Base-by-base conservation (phyloP, 2,113 vertebrate species). In the Indri indri region DNA sequence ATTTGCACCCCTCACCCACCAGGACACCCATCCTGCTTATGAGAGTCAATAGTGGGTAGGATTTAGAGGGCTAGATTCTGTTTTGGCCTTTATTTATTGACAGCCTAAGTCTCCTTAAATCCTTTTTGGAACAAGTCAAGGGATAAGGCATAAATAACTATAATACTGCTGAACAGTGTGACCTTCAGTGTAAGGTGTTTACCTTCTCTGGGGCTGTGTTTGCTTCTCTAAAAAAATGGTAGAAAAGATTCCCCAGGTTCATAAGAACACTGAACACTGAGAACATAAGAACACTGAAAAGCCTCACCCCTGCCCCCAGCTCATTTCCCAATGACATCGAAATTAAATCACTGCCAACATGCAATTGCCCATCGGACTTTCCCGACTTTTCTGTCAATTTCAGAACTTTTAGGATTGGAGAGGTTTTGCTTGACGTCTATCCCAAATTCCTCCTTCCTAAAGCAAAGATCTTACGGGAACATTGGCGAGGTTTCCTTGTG, bases 101-200 rank as follows among this genome's bases (percentile, higher is more conserved):
- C 88, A 96, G 17, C 37, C 86, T 91, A 95, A 96, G 95, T 83
- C 95, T 93, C 83, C 76, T 91, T 84, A 97, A 97, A 96, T 97
- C 96, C 93, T 93, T 92, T 89, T 76, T 90, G 63, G 89, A 96
- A 95, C 74, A 95, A 95, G 96, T 65, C 91, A 70, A 83, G 74
- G 70, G 74, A 89, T 89, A 79, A 76, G 59, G 20, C 66, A 40
- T 77, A 73, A 89, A 89, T 91, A 91, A 86, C 71, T 71, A 37
- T 90, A 94, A 88, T 66, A 13, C 32, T 45, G 34, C 88, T 50
- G 74, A 86, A 95, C 91, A 65, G n/a, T 91, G 79, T 94, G 93
- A 98, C 97, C 96, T 97, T 97, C 93, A 96, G 45, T 30, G 45
- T 30, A 50, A 87, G 71, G 45, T 93, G 40, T 96, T 95, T 94